A percentile compares a stretch with the other conserved stretches of the same genome.
These are phyloP conservation scores for Spatulosminthurus flaviceps DNA, from an alignment of 2,888 invertebrate genomes.

Conservation along the genomic window DNA sequence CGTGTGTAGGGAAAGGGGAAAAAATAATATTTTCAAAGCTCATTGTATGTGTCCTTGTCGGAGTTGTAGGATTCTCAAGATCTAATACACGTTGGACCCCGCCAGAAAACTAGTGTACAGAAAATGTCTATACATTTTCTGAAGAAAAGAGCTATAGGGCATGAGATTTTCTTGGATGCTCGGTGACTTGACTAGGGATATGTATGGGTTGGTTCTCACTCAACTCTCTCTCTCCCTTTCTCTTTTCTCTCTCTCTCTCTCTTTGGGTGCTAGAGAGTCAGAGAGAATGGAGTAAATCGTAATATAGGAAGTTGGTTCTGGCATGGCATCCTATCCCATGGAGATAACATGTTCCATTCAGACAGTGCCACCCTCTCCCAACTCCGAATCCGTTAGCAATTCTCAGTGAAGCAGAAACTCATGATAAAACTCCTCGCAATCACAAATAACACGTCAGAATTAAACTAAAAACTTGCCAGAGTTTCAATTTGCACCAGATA, in stretches of 20 bases:
- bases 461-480: slow-evolving; percentile 64
- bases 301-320: slow-evolving; percentile 56
- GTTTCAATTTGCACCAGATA: slow-evolving; percentile 62
- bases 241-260: not conserved
- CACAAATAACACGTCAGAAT: slow-evolving; percentile 64
- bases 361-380: slow-evolving; percentile 54
- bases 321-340: slow-evolving; percentile 52
- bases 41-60: slow-evolving; percentile 32
- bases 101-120: slow-evolving; percentile 32
- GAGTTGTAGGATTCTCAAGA: slow-evolving; percentile 2
- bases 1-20: not conserved
- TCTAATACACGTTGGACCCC: slow-evolving; percentile 1
- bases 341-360: slow-evolving; percentile 58
- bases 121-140: slow-evolving; percentile 35
- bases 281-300: slow-evolving; percentile 43
- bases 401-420: slow-evolving; percentile 64
- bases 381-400: slow-evolving; percentile 64
- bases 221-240: not conserved
- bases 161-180: slow-evolving; percentile 40
- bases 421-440: slow-evolving; percentile 64
- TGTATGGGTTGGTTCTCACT: slow-evolving; percentile 21
- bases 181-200: slow-evolving; percentile 22
- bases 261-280: slow-evolving; percentile 23
- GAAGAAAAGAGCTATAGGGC: slow-evolving; percentile 46
- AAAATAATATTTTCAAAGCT: slow-evolving; percentile 44